These are phyloP conservation scores for Denticeps clupeoides DNA, from an alignment of 2,797 vertebrate species.

Conservation along the genomic window DNA sequence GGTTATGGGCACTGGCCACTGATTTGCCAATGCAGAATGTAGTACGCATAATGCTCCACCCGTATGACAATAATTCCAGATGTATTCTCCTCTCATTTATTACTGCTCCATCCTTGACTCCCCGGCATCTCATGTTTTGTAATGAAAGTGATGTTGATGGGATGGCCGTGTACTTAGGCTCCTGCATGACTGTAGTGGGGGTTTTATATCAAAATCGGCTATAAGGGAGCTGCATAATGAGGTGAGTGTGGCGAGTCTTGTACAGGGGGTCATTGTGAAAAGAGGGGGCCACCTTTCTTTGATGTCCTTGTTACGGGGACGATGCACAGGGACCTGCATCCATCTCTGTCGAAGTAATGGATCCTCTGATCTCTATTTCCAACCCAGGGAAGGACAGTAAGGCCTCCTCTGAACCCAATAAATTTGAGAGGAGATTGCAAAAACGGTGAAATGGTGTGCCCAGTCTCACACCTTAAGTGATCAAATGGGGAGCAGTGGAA, in stretches of 20 bases:
- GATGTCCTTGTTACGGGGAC: conserved; percentile 73
- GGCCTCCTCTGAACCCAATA: conserved; percentile 78
- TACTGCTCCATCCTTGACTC: conserved; percentile 75
- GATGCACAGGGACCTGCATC: conserved; percentile 62
- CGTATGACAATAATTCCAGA: conserved; percentile 71
- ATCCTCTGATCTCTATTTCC: conserved; percentile 78
- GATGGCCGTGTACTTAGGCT: conserved; percentile 69
- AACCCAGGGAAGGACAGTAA: conserved; percentile 69
- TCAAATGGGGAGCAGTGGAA: conserved; percentile 61
- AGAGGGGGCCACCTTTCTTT: conserved; percentile 68
- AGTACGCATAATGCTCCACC: conserved; percentile 69
- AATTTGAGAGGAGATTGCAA: conserved; percentile 77
- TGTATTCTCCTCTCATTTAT: conserved; percentile 78
- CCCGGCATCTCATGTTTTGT: conserved; percentile 75
- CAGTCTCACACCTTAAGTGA: conserved; percentile 64
- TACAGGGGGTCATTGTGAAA: conserved; percentile 65
- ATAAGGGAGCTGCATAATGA: conserved; percentile 74
- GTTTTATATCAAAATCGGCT: conserved; percentile 74
- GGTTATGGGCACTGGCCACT: conserved; percentile 60
- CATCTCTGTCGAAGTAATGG: conserved; percentile 77
- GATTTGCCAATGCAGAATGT: conserved; percentile 75
- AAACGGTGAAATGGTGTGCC: conserved; percentile 62
- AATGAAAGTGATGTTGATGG: conserved; percentile 79
- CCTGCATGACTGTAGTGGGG: conserved; percentile 59
- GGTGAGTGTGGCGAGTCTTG: conserved; percentile 67